phyloP scores from a whole-genome alignment of 2,797 vertebrate genomes.

The Capromys pilorides region DNA sequence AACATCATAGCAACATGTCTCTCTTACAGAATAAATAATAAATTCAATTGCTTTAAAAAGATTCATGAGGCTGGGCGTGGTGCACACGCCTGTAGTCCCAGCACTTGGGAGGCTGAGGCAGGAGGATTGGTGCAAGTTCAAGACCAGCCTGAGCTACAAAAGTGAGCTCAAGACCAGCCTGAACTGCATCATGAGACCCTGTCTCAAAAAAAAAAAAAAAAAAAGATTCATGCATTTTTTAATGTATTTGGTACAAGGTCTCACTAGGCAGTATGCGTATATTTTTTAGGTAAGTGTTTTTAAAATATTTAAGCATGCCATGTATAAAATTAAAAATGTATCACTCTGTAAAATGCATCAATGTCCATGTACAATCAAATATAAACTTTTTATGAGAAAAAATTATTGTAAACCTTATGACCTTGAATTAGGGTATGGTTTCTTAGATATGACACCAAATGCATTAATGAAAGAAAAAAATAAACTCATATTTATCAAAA shows the following conservation, averaged over 20 bases:
- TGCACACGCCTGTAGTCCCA: too few relatives aligned
- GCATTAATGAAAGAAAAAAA: background rate
- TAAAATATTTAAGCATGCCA: background rate
- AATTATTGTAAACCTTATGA: background rate
- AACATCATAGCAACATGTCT: background rate
- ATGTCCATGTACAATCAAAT: background rate
- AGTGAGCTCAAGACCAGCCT: too few relatives aligned
- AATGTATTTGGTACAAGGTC: too few relatives aligned
- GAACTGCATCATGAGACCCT: too few relatives aligned
- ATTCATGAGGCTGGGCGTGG: too few relatives aligned
- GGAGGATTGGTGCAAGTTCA: too few relatives aligned
- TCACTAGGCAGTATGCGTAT: background rate
- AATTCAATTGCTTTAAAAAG: constrained; percentile 15
- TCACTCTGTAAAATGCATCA: background rate
- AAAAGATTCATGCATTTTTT: background rate
- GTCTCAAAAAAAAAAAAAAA: constrained; percentile 7
- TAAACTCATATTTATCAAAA: constrained; percentile 9
- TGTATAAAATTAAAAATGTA: background rate
- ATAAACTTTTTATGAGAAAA: constrained; percentile 21
- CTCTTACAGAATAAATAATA: constrained; percentile 39
- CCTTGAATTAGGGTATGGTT: background rate
- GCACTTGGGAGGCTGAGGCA: too few relatives aligned
- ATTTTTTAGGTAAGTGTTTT: constrained; percentile 14
- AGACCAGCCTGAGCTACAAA: too few relatives aligned
- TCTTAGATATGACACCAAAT: constrained; percentile 16